phyloP scores from a whole-genome alignment of 2,888 invertebrate species.

The Drosophila monieri region DNA sequence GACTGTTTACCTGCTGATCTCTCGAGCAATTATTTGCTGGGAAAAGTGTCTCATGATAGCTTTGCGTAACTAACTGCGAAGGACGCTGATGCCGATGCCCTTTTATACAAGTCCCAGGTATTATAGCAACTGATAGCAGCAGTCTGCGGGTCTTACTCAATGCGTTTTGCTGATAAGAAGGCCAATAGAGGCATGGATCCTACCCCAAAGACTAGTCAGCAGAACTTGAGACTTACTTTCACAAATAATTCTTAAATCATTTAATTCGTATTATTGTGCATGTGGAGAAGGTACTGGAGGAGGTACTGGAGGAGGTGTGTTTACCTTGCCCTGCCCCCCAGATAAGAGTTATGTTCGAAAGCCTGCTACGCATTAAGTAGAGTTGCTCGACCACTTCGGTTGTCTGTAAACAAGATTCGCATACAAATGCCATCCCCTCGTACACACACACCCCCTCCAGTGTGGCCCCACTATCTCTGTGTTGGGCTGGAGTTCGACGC shows the following conservation, averaged over 20 bases:
- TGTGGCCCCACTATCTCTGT: constrained; percentile 7
- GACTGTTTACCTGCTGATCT: constrained; percentile 13
- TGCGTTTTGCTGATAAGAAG: constrained; percentile 16
- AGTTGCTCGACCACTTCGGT: constrained; percentile 17
- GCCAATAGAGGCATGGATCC: constrained; percentile 20
- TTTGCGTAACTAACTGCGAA: constrained; percentile 13
- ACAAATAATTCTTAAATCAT: constrained; percentile 12
- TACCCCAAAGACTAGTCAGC: constrained; percentile 13
- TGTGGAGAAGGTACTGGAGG: constrained; percentile 16
- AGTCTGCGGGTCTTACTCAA: constrained; percentile 25
- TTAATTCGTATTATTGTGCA: constrained; percentile 8
- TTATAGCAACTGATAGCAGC: constrained; percentile 13
- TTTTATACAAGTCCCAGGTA: constrained; percentile 24
- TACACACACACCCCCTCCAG: background rate
- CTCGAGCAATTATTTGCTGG: constrained; percentile 27
- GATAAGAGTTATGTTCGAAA: constrained; percentile 37
- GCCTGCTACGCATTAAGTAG: constrained; percentile 35
- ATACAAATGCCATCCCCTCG: background rate
- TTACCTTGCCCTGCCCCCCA: constrained; percentile 10
- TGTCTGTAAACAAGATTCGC: constrained; percentile 37
- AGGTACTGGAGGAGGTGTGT: constrained; percentile 7
- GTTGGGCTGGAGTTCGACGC: constrained; percentile 53
- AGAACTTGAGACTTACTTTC: constrained; percentile 14
- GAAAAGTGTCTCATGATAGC: background rate
- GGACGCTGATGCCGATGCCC: constrained; percentile 2